Base-by-base conservation (phyloP, 2,888 invertebrate species). In the Phengaris alcon region DNA sequence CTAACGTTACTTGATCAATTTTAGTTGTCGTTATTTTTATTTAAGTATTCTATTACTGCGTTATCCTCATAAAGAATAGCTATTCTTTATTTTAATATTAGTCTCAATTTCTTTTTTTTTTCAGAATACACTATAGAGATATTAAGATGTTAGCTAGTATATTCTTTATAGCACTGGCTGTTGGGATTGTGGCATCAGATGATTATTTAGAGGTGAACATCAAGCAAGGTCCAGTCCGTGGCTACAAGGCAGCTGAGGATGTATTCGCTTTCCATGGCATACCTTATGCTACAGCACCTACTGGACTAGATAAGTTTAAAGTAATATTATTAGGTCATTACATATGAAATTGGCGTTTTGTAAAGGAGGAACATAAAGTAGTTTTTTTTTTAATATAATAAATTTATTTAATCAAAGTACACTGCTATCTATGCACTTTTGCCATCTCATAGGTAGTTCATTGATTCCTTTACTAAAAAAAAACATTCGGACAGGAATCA, bases 261-360 rank as follows among this genome's bases (percentile, higher is more conserved):
- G 80, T 82, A 2, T 89, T 80, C 73, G 77, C 77, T 3, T 90
- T 87, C 77, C 82, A 83, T 74, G 83, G 84, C n/a, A 88, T 90
- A 54, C 90, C 89, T 0, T 89, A 88, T 55, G 90, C 89, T 2
- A 86, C 85, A 10, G 85, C 84, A 7, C 89, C 89, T 0, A 85
- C 81, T 3, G 87, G 87, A 1, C 54, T 74, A 0, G 64, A 86
- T 22, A 85, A 80, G 77, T 89, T 85, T 77, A 84, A 85, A 84
- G 86, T 86, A 59, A 74, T 70, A 13, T 46, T 55, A 55, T 22
- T 22, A 22, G 22, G 22, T 22, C 22, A 22, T 22, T 22, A 22
- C 22, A 22, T 22, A 22, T 22, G 22, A 22, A 22, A 22, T 22
- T 22, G 22, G 22, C 22, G 22, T 22, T 22, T 22, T 22, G 22